Percentiles rank a stretch among this genome's conserved stretches.
Conservation (phyloP, 2,888 invertebrate species). For the Pherbina coryleti region DNA sequence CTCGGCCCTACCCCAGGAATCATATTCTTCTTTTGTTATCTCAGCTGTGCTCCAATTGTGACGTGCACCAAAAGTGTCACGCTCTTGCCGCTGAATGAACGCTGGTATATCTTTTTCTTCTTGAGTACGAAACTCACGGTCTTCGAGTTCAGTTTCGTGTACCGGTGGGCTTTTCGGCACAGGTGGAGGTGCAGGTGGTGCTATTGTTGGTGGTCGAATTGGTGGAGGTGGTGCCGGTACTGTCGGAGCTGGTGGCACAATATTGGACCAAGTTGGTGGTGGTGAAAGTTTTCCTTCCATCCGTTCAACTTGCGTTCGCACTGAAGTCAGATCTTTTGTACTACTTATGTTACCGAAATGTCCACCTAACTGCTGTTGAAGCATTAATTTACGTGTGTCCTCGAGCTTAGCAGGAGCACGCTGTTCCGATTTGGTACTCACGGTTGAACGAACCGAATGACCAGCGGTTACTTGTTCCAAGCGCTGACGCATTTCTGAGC, state of each 20-base stretch:
- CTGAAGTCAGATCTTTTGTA: conserved; percentile 62
- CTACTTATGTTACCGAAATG: conserved; percentile 57
- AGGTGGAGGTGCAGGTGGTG: conserved; percentile 75
- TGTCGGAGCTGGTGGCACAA: conserved; percentile 75
- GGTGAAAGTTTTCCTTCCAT: conserved; percentile 73
- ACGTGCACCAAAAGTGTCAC: conserved; percentile 81
- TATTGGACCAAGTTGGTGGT: conserved; percentile 77
- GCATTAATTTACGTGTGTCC: conserved; percentile 85
- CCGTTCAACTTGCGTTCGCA: conserved; percentile 73
- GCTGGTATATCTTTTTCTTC: conserved; percentile 67
- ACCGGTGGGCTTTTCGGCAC: conserved; percentile 76
- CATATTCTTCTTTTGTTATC: conserved; percentile 59
- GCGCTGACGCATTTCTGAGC: conserved; percentile 91
- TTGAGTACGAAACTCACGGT: conserved; percentile 65
- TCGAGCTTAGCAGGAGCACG: conserved; percentile 84
- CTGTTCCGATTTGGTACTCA: conserved; percentile 79
- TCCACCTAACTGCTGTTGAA: conserved; percentile 86
- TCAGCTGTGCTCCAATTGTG: conserved; percentile 71
- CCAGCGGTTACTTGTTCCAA: conserved; percentile 90
- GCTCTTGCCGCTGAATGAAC: conserved; percentile 79
- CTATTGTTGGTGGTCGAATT: conserved; percentile 71
- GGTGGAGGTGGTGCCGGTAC: conserved; percentile 75
- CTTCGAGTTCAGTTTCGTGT: conserved; percentile 48
- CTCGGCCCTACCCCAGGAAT: conserved; percentile 70
- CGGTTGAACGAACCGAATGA: conserved; percentile 85